Conservation (phyloP, 2,797 vertebrate genomes). For the Spatula versicolor region DNA sequence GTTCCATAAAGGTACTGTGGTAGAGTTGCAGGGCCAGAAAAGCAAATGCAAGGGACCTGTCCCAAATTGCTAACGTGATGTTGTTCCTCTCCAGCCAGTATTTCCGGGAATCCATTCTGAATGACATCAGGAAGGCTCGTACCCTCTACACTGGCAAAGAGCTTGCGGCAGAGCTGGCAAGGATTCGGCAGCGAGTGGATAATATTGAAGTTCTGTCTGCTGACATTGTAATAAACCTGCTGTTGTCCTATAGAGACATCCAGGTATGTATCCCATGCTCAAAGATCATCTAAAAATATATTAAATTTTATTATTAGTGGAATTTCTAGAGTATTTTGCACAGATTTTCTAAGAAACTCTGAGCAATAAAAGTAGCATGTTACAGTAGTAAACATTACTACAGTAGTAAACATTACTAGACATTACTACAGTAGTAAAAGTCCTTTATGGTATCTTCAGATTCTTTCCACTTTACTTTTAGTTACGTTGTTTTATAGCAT, state of each 20-base stretch:
- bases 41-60: neutral
- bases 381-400: neutral
- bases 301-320: neutral
- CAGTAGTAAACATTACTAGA: neutral
- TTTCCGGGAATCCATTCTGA: conserved; percentile 93
- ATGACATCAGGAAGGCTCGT: conserved; percentile 93
- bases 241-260: conserved; percentile 97
- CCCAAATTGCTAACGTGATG: neutral
- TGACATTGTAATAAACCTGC: conserved; percentile 95
- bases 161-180: conserved; percentile 88
- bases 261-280: conserved; percentile 82
- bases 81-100: conserved; percentile 85
- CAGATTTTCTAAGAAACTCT: neutral
- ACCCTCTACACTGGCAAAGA: conserved; percentile 91
- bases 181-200: conserved; percentile 94
- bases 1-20: neutral
- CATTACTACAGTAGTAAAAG: neutral
- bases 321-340: neutral
- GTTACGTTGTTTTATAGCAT: neutral
- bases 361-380: neutral
- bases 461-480: neutral
- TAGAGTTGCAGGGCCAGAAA: neutral
- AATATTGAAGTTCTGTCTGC: conserved; percentile 95
- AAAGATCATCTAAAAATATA: neutral
- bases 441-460: neutral